Conservation (phyloP, 2,113 vertebrate genomes). For the Tragelaphus strepsiceros region DNA sequence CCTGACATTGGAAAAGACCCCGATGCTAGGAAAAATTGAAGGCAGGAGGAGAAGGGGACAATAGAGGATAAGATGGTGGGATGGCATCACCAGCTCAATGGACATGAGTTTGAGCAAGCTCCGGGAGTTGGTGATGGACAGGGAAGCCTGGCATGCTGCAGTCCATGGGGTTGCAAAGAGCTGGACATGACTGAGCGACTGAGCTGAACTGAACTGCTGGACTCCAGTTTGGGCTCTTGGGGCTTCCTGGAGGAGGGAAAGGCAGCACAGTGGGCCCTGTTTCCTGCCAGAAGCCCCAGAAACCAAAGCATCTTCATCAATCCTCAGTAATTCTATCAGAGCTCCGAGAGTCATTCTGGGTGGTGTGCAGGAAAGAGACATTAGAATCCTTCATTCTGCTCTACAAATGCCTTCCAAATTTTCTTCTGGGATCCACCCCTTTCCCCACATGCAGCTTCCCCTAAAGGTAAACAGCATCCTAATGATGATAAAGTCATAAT, state of each 20-base stretch:
- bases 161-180: neutral
- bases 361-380: neutral
- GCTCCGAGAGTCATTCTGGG: neutral
- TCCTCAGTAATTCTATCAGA: neutral
- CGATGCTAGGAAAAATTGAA: neutral
- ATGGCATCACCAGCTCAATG: neutral
- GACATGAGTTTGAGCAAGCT: neutral
- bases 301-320: neutral
- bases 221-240: neutral
- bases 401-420: neutral
- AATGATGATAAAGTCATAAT: neutral
- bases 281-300: neutral
- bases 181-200: neutral
- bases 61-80: neutral
- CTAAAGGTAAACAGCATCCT: neutral
- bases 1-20: neutral
- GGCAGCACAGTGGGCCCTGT: accelerated
- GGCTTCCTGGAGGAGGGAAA: neutral
- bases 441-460: neutral
- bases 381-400: neutral
- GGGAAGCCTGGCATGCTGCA: neutral
- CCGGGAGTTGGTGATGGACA: neutral
- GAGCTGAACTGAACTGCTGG: neutral
- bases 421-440: neutral
- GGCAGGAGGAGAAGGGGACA: neutral